Evolutionary conservation across 2,113 vertebrate species (phyloP).

Genomic region (Clupea harengus): DNA sequence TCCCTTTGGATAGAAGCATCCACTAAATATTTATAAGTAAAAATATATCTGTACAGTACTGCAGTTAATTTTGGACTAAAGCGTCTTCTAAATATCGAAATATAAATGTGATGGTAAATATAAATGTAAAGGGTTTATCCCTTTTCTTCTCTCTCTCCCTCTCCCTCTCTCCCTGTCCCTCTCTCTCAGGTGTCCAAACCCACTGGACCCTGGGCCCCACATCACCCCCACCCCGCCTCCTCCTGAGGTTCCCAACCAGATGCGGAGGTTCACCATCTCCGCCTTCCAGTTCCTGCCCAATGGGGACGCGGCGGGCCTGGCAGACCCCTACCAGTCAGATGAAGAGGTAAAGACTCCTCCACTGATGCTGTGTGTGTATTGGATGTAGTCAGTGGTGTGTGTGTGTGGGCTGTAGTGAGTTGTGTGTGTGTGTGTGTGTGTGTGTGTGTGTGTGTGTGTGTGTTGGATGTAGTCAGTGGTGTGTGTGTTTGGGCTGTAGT

Average conservation of each 20-base stretch:
- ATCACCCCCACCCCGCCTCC: conserved; percentile 38
- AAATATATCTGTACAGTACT: no score
- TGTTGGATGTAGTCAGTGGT: no score
- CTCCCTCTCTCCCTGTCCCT: no score
- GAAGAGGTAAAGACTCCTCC: conserved; percentile 62
- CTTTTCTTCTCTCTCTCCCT: no score
- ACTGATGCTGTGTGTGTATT: neutral
- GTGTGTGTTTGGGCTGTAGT: neutral
- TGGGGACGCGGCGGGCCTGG: conserved; percentile 39
- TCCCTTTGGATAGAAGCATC: no score
- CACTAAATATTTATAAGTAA: no score
- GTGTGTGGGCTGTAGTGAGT: neutral
- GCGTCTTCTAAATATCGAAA: no score
- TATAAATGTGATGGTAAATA: no score
- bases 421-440: neutral
- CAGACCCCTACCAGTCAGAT: conserved; percentile 17
- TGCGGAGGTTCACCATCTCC: conserved; percentile 67
- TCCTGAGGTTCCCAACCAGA: conserved; percentile 52
- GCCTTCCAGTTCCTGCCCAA: conserved; percentile 73
- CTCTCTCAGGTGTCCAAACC: conserved; percentile 68
- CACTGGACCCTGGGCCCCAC: conserved; percentile 57
- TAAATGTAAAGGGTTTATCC: no score
- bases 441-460: no score
- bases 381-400: neutral
- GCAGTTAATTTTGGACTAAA: no score